A percentile compares a stretch with the other conserved stretches of the same genome.
These are phyloP conservation scores for Bombus pascuorum DNA, from an alignment of 1,140 invertebrate species.

Conservation along the genomic window DNA sequence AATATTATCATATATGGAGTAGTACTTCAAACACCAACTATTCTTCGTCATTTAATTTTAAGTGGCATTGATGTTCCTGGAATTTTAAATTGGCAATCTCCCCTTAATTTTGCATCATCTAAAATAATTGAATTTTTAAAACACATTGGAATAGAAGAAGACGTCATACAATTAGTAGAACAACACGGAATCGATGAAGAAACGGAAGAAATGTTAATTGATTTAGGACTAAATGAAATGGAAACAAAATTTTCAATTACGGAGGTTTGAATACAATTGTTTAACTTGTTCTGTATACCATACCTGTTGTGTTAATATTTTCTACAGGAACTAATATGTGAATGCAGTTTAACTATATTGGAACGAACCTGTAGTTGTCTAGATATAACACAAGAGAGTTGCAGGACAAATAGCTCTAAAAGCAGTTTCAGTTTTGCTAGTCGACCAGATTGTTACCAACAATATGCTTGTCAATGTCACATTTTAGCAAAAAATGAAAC, in stretches of 20 bases:
- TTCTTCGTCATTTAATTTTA: conserved; percentile 48
- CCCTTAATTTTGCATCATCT: conserved; percentile 6
- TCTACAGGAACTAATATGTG: conserved; percentile 45
- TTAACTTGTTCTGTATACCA: conserved; percentile 14
- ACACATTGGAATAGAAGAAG: conserved; percentile 51
- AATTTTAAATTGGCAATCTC: conserved; percentile 61
- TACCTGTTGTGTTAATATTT: neutral
- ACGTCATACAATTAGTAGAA: conserved; percentile 43
- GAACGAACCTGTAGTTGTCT: neutral
- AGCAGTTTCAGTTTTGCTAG: neutral
- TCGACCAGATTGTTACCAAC: neutral
- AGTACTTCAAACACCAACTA: conserved; percentile 34
- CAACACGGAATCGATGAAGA: conserved; percentile 59
- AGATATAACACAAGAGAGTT: neutral
- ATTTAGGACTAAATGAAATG: conserved; percentile 54
- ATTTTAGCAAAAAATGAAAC: conserved; percentile 5
- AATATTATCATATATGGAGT: conserved; percentile 55
- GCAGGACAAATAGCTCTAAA: neutral
- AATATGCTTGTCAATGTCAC: conserved; percentile 34
- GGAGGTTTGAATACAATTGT: conserved; percentile 11
- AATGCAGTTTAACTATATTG: conserved; percentile 36
- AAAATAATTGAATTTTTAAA: conserved; percentile 53
- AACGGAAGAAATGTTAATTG: conserved; percentile 50
- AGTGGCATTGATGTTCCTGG: conserved; percentile 55
- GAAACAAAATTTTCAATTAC: conserved; percentile 8